These are phyloP conservation scores for Cochlearius cochlearius DNA, from an alignment of 2,113 vertebrate genomes.

Conservation along the genomic window DNA sequence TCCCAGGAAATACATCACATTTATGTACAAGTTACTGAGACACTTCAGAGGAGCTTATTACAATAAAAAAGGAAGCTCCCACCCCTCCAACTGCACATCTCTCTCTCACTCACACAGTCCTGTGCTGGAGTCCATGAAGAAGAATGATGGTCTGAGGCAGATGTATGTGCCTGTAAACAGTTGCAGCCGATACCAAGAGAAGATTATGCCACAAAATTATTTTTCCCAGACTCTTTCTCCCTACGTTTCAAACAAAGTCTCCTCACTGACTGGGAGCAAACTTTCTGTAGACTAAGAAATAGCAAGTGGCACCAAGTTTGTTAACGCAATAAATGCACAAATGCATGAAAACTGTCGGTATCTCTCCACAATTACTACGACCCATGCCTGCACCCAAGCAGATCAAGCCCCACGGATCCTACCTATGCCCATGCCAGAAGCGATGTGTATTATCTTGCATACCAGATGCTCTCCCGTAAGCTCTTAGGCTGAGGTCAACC, in stretches of 20 bases:
- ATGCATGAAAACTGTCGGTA: neutral
- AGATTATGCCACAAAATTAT: neutral
- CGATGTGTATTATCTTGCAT: neutral
- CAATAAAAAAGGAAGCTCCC: conserved; percentile 4
- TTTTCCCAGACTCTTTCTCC: neutral
- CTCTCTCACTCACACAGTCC: neutral
- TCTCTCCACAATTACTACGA: neutral
- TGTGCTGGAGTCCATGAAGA: neutral
- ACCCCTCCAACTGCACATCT: neutral
- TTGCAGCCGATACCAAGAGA: neutral
- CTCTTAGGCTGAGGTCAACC: neutral
- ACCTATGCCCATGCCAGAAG: neutral
- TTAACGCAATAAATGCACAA: neutral
- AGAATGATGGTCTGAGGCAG: neutral
- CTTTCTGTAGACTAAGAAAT: neutral
- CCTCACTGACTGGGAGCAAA: neutral
- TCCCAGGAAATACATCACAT: conserved; percentile 35
- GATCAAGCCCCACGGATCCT: neutral
- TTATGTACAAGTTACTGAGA: conserved; percentile 37
- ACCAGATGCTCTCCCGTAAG: neutral
- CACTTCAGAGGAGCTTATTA: conserved; percentile 24
- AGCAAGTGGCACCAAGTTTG: neutral
- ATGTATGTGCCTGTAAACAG: neutral
- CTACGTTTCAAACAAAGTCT: neutral
- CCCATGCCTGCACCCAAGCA: neutral